These are phyloP conservation scores for Leptinotarsa lineolata DNA, from an alignment of 1,140 invertebrate species.

Conservation along the genomic window DNA sequence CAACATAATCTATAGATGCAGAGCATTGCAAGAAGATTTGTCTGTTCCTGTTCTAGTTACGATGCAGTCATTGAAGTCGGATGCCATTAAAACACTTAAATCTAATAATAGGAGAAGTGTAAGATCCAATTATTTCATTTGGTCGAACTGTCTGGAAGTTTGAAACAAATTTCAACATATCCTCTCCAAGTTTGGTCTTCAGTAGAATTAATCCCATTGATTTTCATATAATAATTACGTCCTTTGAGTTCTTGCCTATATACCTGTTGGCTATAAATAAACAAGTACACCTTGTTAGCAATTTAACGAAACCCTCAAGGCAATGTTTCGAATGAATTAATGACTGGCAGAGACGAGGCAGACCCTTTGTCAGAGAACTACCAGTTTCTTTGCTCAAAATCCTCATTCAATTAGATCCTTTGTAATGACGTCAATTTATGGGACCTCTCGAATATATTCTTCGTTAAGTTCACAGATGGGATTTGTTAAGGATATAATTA, in stretches of 20 bases:
- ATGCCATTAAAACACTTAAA: too few species aligned
- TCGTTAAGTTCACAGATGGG: slow-evolving; percentile 2
- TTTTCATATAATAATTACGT: not conserved
- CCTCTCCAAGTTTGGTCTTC: not conserved
- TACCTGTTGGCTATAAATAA: slow-evolving; percentile 20
- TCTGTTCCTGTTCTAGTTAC: too few species aligned
- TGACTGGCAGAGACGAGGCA: slow-evolving; percentile 33
- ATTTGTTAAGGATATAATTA: slow-evolving; percentile 1
- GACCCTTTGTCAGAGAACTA: slow-evolving; percentile 33
- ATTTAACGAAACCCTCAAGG: slow-evolving; percentile 24
- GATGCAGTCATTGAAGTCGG: too few species aligned
- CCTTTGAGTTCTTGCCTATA: slow-evolving; percentile 10
- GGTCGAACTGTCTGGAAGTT: too few species aligned
- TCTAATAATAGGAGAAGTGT: too few species aligned
- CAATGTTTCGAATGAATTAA: slow-evolving; percentile 39
- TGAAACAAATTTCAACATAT: too few species aligned
- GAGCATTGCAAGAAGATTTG: too few species aligned
- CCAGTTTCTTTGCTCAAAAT: slow-evolving; percentile 37
- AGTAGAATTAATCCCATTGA: not conserved
- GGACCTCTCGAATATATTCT: not conserved
- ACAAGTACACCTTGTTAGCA: slow-evolving; percentile 19
- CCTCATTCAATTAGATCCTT: slow-evolving; percentile 28
- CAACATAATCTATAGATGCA: too few species aligned
- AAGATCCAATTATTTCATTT: too few species aligned
- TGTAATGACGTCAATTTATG: not conserved